Base-by-base conservation (phyloP, 2,888 invertebrate genomes). In the Drosophila kuntzei region DNA sequence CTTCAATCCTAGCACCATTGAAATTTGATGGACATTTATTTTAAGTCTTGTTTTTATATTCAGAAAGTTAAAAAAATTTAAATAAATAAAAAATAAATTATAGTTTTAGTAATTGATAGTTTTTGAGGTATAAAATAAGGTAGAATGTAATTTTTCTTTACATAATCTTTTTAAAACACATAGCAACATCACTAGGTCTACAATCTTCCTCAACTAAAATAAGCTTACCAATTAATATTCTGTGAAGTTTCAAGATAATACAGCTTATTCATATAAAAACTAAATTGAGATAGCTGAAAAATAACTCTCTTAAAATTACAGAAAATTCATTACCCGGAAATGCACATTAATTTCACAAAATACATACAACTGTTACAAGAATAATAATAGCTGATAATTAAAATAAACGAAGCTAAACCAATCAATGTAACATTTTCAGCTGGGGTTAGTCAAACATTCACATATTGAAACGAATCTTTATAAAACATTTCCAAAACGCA, bases 361-460 rank as follows among this genome's bases (percentile, higher is more conserved):
- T 12, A 2, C 18, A 6, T 6, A 8, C 76, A 75, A 66, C 55
- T 76, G 72, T 32, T 22, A 27, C 7, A n/a, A 11, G 2, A 18
- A 5, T 25, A n/a, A n/a, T 18, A 59, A 55, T 36, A 3, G 44
- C 44, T 18, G 20, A 47, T 65, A 55, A 66, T 66, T 51, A 55
- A 71, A 76, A 41, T 62, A 59, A 76, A 75, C 37, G 77, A 63
- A 11, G 39, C 66, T 2, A 8, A 58, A 59, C 32, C 44, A 49
- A 59, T 41, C 43, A 47, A 53, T 32, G 8, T 9, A 4, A 3
- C 14, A 43, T 41, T 63, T 49, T 6, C 14, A 37, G 46, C 34
- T 44, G 25, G 14, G 51, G 18, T n/a, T 53, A 29, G 14, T 18
- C 51, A 60, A 50, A 43, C 59, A 59, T 14, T 20, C 39, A n/a